Conservation (phyloP, 2,113 vertebrate genomes). For the Dicentrarchus labrax region DNA sequence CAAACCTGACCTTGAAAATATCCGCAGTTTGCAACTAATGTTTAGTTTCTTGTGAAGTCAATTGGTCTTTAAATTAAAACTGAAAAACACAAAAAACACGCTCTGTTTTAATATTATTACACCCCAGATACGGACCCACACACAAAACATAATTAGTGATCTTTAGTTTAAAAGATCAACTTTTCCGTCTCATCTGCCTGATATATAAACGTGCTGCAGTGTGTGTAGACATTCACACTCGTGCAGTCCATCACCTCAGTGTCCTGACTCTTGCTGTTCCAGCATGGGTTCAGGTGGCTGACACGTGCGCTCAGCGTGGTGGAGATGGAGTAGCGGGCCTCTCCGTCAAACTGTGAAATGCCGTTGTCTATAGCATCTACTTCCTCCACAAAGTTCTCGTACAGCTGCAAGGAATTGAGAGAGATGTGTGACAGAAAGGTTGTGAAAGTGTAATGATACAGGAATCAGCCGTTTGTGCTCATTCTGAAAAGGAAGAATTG, state of each 20-base stretch:
- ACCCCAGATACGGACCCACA: background rate
- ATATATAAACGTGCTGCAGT: background rate
- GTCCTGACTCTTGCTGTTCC: constrained; percentile 92
- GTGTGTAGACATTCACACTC: background rate
- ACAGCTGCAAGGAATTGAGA: constrained; percentile 84
- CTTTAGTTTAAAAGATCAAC: no score
- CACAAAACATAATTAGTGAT: background rate
- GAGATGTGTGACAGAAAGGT: constrained; percentile 18
- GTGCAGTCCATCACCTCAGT: constrained; percentile 76
- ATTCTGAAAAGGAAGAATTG: background rate
- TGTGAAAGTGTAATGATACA: background rate
- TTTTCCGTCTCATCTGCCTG: background rate
- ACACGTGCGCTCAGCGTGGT: constrained; percentile 92
- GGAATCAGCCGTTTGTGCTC: background rate
- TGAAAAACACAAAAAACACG: background rate
- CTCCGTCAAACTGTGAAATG: constrained; percentile 90
- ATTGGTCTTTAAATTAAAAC: background rate
- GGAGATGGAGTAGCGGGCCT: constrained; percentile 89
- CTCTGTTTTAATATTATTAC: background rate
- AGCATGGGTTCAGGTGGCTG: constrained; percentile 90
- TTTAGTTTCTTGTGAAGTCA: background rate
- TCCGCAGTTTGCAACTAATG: no score
- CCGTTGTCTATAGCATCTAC: constrained; percentile 96
- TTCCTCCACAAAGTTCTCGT: constrained; percentile 96
- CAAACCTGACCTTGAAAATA: no score